A percentile compares a stretch with the other conserved stretches of the same genome.
Conservation (phyloP, 1,140 invertebrate species). For the Diuraphis noxia region DNA sequence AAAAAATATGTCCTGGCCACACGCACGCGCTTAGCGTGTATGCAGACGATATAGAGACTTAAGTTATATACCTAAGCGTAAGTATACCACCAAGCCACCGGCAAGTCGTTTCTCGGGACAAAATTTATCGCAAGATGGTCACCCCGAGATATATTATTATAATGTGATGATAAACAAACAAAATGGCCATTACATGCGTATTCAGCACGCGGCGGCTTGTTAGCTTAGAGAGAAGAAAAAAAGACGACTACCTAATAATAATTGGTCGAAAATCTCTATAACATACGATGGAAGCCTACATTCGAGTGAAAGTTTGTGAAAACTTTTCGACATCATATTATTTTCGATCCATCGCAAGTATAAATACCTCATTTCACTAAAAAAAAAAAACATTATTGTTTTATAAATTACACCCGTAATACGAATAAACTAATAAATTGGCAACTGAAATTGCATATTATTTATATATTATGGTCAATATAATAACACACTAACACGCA, state of each 20-base stretch:
- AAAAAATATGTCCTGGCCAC: background rate
- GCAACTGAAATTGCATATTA: background rate
- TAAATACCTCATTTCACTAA: background rate
- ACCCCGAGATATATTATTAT: background rate
- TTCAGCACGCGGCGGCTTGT: background rate
- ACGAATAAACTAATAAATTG: background rate
- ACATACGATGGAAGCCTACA: background rate
- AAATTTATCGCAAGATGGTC: background rate
- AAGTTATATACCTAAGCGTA: background rate
- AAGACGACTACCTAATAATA: background rate
- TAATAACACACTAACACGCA: background rate
- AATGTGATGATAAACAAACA: background rate
- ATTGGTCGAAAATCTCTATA: slow-evolving; percentile 7
- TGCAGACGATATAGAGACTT: background rate
- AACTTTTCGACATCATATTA: background rate
- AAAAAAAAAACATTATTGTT: background rate
- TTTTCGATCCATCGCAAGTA: background rate
- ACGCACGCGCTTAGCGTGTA: background rate
- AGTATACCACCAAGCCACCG: background rate
- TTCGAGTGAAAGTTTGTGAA: slow-evolving; percentile 45
- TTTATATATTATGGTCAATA: background rate
- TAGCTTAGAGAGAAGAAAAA: background rate
- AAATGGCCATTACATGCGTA: background rate
- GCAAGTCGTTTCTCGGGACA: background rate
- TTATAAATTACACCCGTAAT: background rate